These are phyloP conservation scores for Cistogaster globosa DNA, from an alignment of 2,888 invertebrate genomes.

Conservation along the genomic window DNA sequence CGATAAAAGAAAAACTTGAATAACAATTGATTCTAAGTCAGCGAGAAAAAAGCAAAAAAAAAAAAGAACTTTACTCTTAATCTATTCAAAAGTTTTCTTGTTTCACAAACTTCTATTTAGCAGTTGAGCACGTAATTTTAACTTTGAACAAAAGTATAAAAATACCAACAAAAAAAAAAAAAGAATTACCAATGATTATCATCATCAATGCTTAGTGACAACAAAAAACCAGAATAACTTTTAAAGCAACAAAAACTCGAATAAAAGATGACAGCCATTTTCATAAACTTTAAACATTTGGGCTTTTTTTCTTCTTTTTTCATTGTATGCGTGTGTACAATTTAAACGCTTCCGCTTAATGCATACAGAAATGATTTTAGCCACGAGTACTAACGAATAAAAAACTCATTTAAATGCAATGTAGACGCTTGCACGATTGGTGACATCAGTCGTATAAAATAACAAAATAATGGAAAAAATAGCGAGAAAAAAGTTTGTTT, in stretches of 20 bases:
- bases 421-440: constrained; percentile 19
- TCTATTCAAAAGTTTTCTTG: constrained; percentile 76
- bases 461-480: constrained; percentile 24
- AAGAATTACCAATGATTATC: constrained; percentile 57
- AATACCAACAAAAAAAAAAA: constrained; percentile 31
- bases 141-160: constrained; percentile 44
- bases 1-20: constrained; percentile 51
- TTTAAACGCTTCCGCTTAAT: constrained; percentile 46
- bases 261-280: constrained; percentile 65
- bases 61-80: constrained; percentile 78
- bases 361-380: constrained; percentile 25
- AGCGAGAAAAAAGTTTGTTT: constrained; percentile 11
- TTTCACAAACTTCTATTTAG: constrained; percentile 80
- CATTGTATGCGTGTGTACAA: constrained; percentile 26
- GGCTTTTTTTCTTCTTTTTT: constrained; percentile 21
- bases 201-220: constrained; percentile 27
- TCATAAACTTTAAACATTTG: constrained; percentile 69
- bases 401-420: constrained; percentile 55
- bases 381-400: constrained; percentile 47
- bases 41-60: constrained; percentile 60
- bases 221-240: constrained; percentile 29
- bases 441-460: constrained; percentile 52
- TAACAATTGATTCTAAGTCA: neutral
- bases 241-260: constrained; percentile 24
- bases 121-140: constrained; percentile 72